phyloP scores from a whole-genome alignment of 1,140 invertebrate species.

The Bombus difficillimus region DNA sequence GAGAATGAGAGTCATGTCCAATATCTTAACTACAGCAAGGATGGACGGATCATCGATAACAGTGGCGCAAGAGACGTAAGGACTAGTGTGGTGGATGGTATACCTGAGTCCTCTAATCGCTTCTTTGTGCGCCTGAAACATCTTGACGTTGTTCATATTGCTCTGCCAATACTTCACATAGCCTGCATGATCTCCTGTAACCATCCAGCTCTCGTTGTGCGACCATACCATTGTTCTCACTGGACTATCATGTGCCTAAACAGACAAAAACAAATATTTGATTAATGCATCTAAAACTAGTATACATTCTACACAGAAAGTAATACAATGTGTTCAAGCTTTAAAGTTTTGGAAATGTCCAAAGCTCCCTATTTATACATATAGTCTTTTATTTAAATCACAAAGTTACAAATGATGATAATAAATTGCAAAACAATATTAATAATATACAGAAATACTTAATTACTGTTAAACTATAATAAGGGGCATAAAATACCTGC shows the following conservation, averaged over 20 bases:
- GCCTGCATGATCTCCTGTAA: slow-evolving; percentile 98
- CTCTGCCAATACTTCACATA: slow-evolving; percentile 99
- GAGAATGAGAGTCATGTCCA: slow-evolving; percentile 65
- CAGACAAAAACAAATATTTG: slow-evolving; percentile 54
- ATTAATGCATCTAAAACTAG: background rate
- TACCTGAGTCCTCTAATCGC: slow-evolving; percentile 99
- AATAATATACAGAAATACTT: background rate
- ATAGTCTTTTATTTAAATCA: background rate
- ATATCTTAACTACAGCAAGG: slow-evolving; percentile 67
- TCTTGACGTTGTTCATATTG: slow-evolving; percentile 99
- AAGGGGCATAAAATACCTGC: slow-evolving; percentile 87
- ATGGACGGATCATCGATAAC: slow-evolving; percentile 70
- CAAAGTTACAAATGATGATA: background rate
- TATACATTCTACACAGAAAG: background rate
- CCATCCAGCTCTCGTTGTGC: slow-evolving; percentile 99
- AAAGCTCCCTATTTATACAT: background rate
- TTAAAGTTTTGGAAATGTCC: background rate
- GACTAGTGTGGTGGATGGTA: slow-evolving; percentile 82
- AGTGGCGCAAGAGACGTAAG: slow-evolving; percentile 79
- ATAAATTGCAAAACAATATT: background rate
- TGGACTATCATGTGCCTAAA: slow-evolving; percentile 97
- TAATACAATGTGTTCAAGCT: background rate
- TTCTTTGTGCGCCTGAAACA: slow-evolving; percentile 99
- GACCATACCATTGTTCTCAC: slow-evolving; percentile 99
- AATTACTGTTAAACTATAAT: background rate